phyloP scores from a whole-genome alignment of 2,113 vertebrate genomes.

The Galemys pyrenaicus region DNA sequence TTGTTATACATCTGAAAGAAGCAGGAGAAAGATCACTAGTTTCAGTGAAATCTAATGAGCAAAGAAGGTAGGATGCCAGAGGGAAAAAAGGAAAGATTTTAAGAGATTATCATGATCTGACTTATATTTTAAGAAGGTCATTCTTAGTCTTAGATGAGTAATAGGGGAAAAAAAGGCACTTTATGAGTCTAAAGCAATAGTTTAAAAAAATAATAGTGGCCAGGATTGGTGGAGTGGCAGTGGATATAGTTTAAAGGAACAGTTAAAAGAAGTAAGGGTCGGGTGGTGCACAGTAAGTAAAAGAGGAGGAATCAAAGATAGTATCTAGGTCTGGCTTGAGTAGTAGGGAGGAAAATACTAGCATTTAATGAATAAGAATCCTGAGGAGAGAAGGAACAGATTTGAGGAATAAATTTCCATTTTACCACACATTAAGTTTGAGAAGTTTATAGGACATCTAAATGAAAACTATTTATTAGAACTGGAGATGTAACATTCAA shows the following conservation, averaged over 20 bases:
- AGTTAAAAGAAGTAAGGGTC: neutral
- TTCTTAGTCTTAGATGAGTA: neutral
- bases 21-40: neutral
- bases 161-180: neutral
- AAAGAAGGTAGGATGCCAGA: neutral
- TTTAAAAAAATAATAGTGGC: neutral
- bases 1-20: neutral
- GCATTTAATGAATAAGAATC: neutral
- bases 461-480: neutral
- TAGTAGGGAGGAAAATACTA: neutral
- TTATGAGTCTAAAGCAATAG: constrained; percentile 25
- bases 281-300: neutral
- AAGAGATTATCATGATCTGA: neutral
- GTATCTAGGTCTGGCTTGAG: neutral
- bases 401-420: neutral
- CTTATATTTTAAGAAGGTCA: neutral
- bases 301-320: neutral
- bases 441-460: neutral
- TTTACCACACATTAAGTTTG: neutral
- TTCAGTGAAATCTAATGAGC: constrained; percentile 17
- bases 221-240: neutral
- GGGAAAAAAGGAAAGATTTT: neutral
- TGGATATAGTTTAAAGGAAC: neutral
- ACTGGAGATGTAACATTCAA: neutral
- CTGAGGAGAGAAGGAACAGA: neutral